Conservation (phyloP, 2,113 vertebrate genomes). For the Maccullochella peelii region DNA sequence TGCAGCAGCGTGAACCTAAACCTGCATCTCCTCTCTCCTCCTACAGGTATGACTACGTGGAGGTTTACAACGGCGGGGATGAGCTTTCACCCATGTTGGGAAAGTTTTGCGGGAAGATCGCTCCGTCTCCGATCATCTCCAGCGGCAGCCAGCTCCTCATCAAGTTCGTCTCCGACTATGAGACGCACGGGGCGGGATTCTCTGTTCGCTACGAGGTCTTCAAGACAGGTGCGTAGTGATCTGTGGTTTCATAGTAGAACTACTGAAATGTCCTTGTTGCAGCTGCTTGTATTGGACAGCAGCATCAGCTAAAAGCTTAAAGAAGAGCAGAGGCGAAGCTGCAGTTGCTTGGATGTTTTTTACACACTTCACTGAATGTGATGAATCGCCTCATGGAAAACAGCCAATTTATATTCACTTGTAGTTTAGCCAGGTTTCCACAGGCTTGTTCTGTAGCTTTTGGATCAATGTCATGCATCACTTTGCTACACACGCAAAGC, state of each 20-base stretch:
- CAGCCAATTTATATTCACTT: conserved; percentile 32
- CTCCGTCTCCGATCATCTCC: conserved; percentile 93
- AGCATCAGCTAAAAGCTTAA: not conserved
- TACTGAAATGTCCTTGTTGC: not conserved
- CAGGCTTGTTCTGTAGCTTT: conserved; percentile 5
- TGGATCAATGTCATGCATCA: conserved; percentile 29
- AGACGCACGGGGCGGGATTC: conserved; percentile 98
- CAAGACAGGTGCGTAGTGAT: conserved; percentile 88
- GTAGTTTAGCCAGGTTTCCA: conserved; percentile 25
- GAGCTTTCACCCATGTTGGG: conserved; percentile 87
- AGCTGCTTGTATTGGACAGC: not conserved
- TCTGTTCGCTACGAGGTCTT: conserved; percentile 98
- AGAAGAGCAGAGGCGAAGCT: not conserved
- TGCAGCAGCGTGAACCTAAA: not conserved
- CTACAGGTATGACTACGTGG: conserved; percentile 96
- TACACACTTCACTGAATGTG: conserved; percentile 6
- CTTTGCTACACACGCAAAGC: not conserved
- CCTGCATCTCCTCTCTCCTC: not conserved
- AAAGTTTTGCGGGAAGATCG: conserved; percentile 98
- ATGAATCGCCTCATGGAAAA: conserved; percentile 47
- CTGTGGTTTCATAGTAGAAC: not conserved
- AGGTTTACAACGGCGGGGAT: conserved; percentile 93
- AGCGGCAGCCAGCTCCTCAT: conserved; percentile 93
- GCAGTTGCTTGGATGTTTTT: not conserved
- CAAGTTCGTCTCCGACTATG: conserved; percentile 98